Percentiles rank a stretch among this genome's conserved stretches.
phyloP scores from a whole-genome alignment of 1,140 invertebrate species.

The Diuraphis noxia region DNA sequence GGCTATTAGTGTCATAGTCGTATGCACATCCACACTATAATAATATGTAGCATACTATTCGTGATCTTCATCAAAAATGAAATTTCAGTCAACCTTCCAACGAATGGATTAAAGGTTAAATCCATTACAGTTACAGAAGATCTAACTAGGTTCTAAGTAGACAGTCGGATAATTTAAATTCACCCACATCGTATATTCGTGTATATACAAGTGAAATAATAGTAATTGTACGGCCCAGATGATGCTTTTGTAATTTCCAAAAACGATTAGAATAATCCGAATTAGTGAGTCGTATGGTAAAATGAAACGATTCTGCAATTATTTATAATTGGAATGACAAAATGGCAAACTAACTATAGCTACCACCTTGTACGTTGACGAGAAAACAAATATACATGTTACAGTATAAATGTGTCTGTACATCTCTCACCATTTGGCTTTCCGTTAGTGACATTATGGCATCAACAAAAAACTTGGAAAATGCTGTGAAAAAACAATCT shows the following conservation, averaged over 20 bases:
- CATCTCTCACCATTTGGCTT: background rate
- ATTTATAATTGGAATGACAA: conserved; percentile 3
- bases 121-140: background rate
- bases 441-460: background rate
- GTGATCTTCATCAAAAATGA: background rate
- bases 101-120: background rate
- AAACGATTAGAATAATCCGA: background rate
- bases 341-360: background rate
- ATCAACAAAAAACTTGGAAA: background rate
- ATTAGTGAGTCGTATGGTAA: background rate
- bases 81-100: background rate
- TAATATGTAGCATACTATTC: background rate
- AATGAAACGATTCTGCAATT: background rate
- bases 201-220: background rate
- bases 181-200: background rate
- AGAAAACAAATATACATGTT: conserved; percentile 3
- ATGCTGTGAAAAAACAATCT: background rate
- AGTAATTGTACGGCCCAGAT: background rate
- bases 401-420: background rate
- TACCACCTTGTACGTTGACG: background rate
- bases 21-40: background rate
- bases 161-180: background rate
- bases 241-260: background rate
- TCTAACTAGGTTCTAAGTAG: background rate
- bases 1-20: background rate